A percentile compares a stretch with the other conserved stretches of the same genome.
Conservation (phyloP, 2,113 vertebrate genomes). For the Sinosuthora webbiana region DNA sequence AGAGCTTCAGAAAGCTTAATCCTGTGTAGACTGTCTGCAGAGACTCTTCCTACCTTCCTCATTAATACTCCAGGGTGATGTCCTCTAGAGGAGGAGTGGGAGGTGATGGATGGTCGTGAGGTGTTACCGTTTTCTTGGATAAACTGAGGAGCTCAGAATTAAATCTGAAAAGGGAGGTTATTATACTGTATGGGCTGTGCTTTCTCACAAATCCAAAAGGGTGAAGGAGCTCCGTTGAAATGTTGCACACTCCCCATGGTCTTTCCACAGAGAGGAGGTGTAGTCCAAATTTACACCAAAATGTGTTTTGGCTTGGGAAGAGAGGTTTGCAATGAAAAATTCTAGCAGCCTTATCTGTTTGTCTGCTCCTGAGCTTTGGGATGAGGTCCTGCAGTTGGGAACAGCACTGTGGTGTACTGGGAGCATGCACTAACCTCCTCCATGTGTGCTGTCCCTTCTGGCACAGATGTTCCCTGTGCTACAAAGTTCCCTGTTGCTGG, state of each 20-base stretch:
- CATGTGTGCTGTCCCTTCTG: accelerated
- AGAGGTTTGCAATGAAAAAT: not conserved
- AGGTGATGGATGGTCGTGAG: not conserved
- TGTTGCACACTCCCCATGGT: accelerated
- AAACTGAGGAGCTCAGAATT: not conserved
- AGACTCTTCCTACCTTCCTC: not conserved
- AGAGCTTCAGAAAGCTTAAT: not conserved
- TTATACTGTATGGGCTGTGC: not conserved
- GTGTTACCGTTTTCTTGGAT: not conserved
- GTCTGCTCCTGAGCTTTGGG: not conserved
- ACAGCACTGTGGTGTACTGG: not conserved
- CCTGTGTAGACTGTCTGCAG: not conserved
- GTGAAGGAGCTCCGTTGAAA: not conserved
- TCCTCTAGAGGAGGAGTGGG: not conserved
- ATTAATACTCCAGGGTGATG: accelerated
- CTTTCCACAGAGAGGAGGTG: not conserved
- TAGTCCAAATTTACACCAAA: not conserved
- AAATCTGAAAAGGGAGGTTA: not conserved
- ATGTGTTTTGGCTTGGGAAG: not conserved
- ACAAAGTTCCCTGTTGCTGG: not conserved
- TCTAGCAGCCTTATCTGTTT: not conserved
- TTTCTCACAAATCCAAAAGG: not conserved
- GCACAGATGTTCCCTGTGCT: accelerated
- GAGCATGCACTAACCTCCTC: not conserved
- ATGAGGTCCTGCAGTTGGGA: not conserved